Base-by-base conservation (phyloP, 2,797 vertebrate species). In the Euthynnus affinis region DNA sequence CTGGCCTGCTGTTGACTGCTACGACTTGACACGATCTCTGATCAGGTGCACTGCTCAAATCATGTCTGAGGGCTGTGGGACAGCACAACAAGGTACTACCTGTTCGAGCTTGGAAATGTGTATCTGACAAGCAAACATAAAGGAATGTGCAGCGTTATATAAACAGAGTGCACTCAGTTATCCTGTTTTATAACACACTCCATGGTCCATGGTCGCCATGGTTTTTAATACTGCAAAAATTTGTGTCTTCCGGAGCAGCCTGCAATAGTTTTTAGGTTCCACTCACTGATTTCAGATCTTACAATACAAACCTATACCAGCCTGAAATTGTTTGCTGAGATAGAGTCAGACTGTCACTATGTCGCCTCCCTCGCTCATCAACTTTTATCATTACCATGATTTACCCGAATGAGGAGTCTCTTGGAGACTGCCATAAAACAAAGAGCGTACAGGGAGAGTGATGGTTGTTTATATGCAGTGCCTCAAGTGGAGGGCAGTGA, bases 341-440 rank as follows among this genome's bases (percentile, higher is more conserved):
- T 60, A 55, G 42, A 84, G 82, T 85, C 81, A 72, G 23, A 75
- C 73, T 23, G 74, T 71, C 73, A 69, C 25, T 25, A 29, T 59
- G 74, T 68, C 51, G 60, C 74, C 63, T 62, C 83, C 80, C 57
- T 40, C 59, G 78, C 83, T 76, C 74, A 83, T 83, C 78, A 81
- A 71, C 53, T 40, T 77, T 62, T 61, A 79, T 83, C 64, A 81
- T 77, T 64, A 65, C 74, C 20, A 1, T 51, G 62, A 77, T 82
- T 89, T 71, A 85, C 76, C 78, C 71, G 65, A 70, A 70, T 55
- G 63, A 59, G 60, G 29, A 56, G 52, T 42, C 49, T 60, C 60
- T 61, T 5, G 40, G 58, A 81, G 81, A 70, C 73, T 27, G 68
- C 62, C 6, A 23, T 70, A 65, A 84, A 78, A 63, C 20, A 46